These are phyloP conservation scores for Pseudomyrmex cubaensis DNA, from an alignment of 1,140 invertebrate species.

Conservation along the genomic window DNA sequence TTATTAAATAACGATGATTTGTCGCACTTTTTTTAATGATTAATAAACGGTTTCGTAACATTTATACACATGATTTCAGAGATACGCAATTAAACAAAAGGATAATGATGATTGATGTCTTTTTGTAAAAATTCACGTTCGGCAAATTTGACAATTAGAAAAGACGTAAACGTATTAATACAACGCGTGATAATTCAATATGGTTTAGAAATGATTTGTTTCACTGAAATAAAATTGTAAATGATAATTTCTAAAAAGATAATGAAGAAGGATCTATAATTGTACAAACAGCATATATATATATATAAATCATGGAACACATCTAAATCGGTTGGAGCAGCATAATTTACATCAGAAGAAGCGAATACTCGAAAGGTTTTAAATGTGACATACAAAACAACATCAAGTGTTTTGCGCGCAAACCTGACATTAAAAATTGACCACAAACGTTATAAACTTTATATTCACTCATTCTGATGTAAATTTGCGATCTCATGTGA, in stretches of 20 bases:
- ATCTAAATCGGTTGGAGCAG: conserved; percentile 35
- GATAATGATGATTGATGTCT: conserved; percentile 31
- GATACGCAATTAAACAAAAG: conserved; percentile 23
- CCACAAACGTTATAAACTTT: neutral
- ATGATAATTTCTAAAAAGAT: conserved; percentile 32
- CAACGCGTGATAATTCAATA: conserved; percentile 39
- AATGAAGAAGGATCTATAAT: conserved; percentile 20
- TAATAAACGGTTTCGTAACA: too few relatives aligned
- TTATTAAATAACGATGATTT: neutral
- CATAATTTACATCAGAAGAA: conserved; percentile 61
- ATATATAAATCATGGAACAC: conserved; percentile 58
- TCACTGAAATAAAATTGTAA: conserved; percentile 62
- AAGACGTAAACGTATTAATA: conserved; percentile 17
- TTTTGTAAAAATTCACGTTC: conserved; percentile 54
- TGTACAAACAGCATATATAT: conserved; percentile 39
- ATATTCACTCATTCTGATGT: conserved; percentile 48
- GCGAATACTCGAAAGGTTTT: conserved; percentile 22
- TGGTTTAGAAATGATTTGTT: conserved; percentile 17
- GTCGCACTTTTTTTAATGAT: too few relatives aligned
- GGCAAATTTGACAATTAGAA: conserved; percentile 44
- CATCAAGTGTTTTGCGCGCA: conserved; percentile 10
- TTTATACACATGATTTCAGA: neutral
- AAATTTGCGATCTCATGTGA: conserved; percentile 53
- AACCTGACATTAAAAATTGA: too few relatives aligned
- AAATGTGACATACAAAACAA: neutral